Evolutionary conservation across 1,140 invertebrate genomes (phyloP), one percentile per base, ranked within the genome.

Genomic region (Heliconius melpomene): DNA sequence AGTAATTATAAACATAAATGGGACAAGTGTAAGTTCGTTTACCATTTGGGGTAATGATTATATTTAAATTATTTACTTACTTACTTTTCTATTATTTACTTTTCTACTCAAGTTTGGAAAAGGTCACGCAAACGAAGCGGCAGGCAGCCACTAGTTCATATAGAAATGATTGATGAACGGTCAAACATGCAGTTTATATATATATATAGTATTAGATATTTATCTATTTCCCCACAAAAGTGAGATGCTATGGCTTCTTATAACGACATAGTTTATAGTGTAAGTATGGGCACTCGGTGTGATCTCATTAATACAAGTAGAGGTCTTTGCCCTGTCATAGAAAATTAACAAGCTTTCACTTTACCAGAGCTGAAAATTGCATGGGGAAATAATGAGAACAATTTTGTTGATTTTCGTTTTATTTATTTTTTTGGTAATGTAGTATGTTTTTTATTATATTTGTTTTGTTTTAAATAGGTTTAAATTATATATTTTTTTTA

Each of bases 331-430:
- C 60, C 60, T 66, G 60, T 66, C 60, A 29, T 66, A 66, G 60
- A 66, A 66, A 66, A 66, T 66, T 66, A 66, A 66, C 60, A 66
- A 66, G 60, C 60, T 66, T 66, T 66, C 60, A 66, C 60, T 66
- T 66, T 66, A 66, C 26, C 60, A 29, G 60, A 66, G 23, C 26
- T 66, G 26, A 29, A 23, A 66, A 66, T 26, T 66, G 23, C 23
- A 29, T 66, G 26, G 13, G 29, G 8, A 66, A 66, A n/a, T 66
- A 5, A 16, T 66, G 60, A 66, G 60, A 29, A 29, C 23, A 26
- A 66, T 29, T 66, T 66, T 66, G 60, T 66, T 16, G 60, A 26
- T 1, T 9, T 60, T 60, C 57, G 9, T 9, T 16, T 11, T 66
- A 7, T 36, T 36, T 36, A 1, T 36, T 9, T 7, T 23, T 29